Evolutionary conservation across 2,797 vertebrate species (phyloP).

Genomic region (Platalea minor): DNA sequence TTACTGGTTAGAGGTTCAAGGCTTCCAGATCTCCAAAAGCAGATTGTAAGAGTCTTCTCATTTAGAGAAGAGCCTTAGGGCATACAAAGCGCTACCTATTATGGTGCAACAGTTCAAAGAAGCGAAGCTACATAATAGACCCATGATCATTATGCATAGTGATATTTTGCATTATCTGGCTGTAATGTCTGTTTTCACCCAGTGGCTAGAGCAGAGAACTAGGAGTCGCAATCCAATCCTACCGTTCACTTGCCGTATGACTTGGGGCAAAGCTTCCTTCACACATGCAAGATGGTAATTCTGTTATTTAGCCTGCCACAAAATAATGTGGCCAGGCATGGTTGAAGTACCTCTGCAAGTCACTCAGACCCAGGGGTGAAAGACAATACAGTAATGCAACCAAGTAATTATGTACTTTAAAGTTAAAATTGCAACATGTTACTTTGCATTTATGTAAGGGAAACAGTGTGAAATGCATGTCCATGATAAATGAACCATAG

Average conservation of each 20-base stretch:
- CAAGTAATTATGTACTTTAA: not conserved
- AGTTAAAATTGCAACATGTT: not conserved
- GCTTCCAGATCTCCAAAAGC: not conserved
- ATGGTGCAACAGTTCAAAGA: not conserved
- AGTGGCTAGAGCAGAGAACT: not conserved
- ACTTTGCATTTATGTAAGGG: not conserved
- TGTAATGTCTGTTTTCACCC: not conserved
- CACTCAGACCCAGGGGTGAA: not conserved
- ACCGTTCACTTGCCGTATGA: fast-evolving
- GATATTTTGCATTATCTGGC: not conserved
- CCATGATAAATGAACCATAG: not conserved
- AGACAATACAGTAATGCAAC: not conserved
- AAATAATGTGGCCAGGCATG: fast-evolving
- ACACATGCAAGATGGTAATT: not conserved
- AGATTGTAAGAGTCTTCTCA: not conserved
- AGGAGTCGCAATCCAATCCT: not conserved
- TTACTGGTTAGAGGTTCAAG: not conserved
- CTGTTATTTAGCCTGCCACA: not conserved
- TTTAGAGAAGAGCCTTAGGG: not conserved
- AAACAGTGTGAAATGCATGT: not conserved
- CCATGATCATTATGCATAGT: not conserved
- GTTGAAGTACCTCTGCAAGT: not conserved
- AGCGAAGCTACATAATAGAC: not conserved
- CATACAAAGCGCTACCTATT: not conserved
- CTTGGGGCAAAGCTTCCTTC: not conserved